Evolutionary conservation across 2,888 invertebrate genomes (phyloP).

Genomic region (Allophyes oxyacanthae): DNA sequence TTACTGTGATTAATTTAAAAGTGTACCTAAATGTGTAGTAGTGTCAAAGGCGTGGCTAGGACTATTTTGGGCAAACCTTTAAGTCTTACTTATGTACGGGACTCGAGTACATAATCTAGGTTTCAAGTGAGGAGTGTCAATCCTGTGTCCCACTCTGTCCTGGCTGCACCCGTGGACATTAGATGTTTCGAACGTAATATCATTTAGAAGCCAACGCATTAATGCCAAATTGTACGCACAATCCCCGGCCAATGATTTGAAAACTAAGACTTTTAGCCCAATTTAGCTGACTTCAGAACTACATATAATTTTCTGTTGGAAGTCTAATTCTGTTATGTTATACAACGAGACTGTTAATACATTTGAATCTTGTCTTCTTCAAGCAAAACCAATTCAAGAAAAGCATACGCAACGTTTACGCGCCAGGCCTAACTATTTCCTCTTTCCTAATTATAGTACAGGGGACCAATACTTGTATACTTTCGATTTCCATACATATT

Average conservation of each 20-base stretch:
- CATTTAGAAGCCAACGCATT: conserved; percentile 64
- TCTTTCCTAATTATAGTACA: neutral
- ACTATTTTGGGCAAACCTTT: neutral
- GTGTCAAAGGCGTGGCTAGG: conserved; percentile 8
- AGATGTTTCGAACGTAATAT: conserved; percentile 23
- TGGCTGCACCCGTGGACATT: no score
- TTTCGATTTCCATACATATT: neutral
- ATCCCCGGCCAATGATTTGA: conserved; percentile 36
- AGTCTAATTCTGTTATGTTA: conserved; percentile 22
- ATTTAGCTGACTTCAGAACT: conserved; percentile 22
- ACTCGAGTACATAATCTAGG: no score
- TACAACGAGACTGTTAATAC: neutral
- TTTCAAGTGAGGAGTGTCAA: no score
- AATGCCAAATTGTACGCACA: conserved; percentile 70
- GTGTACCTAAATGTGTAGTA: conserved; percentile 21
- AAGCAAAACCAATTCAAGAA: no score
- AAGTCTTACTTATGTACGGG: neutral
- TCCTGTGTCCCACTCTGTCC: no score
- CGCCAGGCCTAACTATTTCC: no score
- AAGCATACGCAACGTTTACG: no score
- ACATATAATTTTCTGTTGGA: neutral
- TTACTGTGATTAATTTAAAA: conserved; percentile 56
- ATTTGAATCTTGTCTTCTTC: neutral
- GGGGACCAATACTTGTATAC: conserved; percentile 28
- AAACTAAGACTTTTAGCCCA: conserved; percentile 38